Evolutionary conservation across 1,140 invertebrate genomes (phyloP).

Genomic region (Drosophila truncata): DNA sequence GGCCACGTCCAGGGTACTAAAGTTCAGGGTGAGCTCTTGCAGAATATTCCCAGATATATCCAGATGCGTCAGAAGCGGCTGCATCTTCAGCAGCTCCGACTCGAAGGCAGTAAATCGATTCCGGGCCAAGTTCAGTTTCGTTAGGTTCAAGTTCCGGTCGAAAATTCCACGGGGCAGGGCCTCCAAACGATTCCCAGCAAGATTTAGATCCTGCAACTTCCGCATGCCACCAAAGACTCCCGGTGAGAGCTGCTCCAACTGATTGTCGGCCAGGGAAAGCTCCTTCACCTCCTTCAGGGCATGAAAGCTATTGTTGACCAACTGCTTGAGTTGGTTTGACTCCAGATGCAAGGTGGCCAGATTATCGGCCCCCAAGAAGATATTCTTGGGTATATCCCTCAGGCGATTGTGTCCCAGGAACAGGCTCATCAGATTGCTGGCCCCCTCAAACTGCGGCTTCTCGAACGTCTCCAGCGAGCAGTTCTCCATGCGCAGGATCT

Average conservation of each 20-base stretch:
- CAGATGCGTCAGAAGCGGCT: slow-evolving; percentile 51
- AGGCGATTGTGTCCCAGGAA: slow-evolving; percentile 74
- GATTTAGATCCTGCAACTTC: slow-evolving; percentile 71
- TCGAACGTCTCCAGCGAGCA: slow-evolving; percentile 78
- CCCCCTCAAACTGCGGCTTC: slow-evolving; percentile 80
- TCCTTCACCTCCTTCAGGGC: slow-evolving; percentile 75
- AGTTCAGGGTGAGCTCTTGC: slow-evolving; percentile 77
- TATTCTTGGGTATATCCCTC: slow-evolving; percentile 80
- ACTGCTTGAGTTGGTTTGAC: slow-evolving; percentile 56
- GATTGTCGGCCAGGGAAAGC: slow-evolving; percentile 69
- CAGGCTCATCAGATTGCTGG: slow-evolving; percentile 80
- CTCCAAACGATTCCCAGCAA: slow-evolving; percentile 70
- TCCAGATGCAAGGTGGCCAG: slow-evolving; percentile 67
- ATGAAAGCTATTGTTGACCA: slow-evolving; percentile 75
- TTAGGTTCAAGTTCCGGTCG: slow-evolving; percentile 73
- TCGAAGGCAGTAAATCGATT: slow-evolving; percentile 75
- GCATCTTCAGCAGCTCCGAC: slow-evolving; percentile 73
- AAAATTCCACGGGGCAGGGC: slow-evolving; percentile 73
- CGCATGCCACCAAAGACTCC: slow-evolving; percentile 65
- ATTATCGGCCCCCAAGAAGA: slow-evolving; percentile 79
- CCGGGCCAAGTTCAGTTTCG: slow-evolving; percentile 59
- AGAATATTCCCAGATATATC: slow-evolving; percentile 78
- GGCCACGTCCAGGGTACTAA: slow-evolving; percentile 54
- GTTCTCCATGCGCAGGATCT: slow-evolving; percentile 80
- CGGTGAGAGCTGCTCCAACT: slow-evolving; percentile 60